These are phyloP conservation scores for Mola mola DNA, from an alignment of 2,113 vertebrate species.

Conservation along the genomic window DNA sequence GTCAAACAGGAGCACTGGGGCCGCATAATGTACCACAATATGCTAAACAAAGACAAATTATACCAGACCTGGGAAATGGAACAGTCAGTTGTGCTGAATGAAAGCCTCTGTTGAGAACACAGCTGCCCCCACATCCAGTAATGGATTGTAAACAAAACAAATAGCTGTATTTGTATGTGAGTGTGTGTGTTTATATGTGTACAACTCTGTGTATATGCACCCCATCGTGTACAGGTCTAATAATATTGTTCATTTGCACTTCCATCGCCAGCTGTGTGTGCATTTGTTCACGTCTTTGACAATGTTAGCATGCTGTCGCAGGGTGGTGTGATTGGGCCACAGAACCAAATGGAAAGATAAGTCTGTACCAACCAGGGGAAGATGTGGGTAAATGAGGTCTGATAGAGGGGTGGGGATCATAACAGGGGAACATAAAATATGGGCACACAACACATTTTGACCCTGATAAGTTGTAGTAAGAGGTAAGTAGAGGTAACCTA, in stretches of 20 bases:
- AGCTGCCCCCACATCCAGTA: background rate
- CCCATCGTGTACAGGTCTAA: too few relatives aligned
- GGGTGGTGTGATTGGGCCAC: constrained; percentile 5
- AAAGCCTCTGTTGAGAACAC: background rate
- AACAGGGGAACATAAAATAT: background rate
- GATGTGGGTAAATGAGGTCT: constrained; percentile 30
- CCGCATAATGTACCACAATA: background rate
- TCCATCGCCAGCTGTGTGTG: background rate
- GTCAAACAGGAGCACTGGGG: background rate
- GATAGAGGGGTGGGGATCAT: background rate
- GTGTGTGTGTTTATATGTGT: background rate
- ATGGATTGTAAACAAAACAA: background rate
- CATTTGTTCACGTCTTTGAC: constrained; percentile 7
- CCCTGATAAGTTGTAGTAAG: too few relatives aligned
- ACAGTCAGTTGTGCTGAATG: background rate
- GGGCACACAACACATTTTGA: background rate
- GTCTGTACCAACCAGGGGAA: constrained; percentile 5
- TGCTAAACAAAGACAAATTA: constrained; percentile 7
- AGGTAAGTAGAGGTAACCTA: too few relatives aligned
- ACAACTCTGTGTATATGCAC: too few relatives aligned
- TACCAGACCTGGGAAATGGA: background rate
- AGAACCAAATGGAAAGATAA: constrained; percentile 14
- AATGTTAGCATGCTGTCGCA: background rate
- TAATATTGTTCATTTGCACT: background rate
- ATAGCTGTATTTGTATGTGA: background rate